Evolutionary conservation across 2,888 invertebrate species (phyloP).

Genomic region (Lissonota sp.): DNA sequence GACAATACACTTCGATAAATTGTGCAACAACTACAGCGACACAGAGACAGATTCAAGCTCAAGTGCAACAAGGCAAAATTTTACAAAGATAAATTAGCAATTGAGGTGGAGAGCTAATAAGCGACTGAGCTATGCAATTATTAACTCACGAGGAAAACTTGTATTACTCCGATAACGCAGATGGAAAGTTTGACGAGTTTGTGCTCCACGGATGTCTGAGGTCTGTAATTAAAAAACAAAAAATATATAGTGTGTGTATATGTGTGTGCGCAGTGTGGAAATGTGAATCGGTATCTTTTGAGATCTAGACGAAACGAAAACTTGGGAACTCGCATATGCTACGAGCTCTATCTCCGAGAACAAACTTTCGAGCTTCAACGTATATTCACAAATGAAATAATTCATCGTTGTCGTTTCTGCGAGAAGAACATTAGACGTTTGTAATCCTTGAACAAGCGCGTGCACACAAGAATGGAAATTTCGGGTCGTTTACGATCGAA

Average conservation of each 20-base stretch:
- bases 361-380: not conserved
- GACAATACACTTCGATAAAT: not conserved
- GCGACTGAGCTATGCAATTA: conserved; percentile 39
- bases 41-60: not conserved
- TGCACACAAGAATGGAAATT: conserved; percentile 9
- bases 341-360: too few species aligned
- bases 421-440: not conserved
- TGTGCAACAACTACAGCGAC: not conserved
- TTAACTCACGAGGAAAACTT: conserved; percentile 32
- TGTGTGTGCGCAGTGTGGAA: not conserved
- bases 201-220: conserved; percentile 3
- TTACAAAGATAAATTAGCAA: conserved; percentile 26
- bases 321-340: not conserved
- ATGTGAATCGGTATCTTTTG: conserved; percentile 19
- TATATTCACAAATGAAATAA: not conserved
- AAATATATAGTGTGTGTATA: conserved; percentile 6
- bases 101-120: conserved; percentile 28
- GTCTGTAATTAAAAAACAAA: conserved; percentile 13
- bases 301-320: not conserved
- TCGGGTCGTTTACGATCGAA: conserved; percentile 6
- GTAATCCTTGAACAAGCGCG: not conserved
- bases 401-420: not conserved
- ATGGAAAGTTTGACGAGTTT: conserved; percentile 29
- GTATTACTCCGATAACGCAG: conserved; percentile 33
- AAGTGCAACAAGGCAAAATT: conserved; percentile 3